phyloP scores from a whole-genome alignment of 2,888 invertebrate genomes.

The Melanotus villosus region DNA sequence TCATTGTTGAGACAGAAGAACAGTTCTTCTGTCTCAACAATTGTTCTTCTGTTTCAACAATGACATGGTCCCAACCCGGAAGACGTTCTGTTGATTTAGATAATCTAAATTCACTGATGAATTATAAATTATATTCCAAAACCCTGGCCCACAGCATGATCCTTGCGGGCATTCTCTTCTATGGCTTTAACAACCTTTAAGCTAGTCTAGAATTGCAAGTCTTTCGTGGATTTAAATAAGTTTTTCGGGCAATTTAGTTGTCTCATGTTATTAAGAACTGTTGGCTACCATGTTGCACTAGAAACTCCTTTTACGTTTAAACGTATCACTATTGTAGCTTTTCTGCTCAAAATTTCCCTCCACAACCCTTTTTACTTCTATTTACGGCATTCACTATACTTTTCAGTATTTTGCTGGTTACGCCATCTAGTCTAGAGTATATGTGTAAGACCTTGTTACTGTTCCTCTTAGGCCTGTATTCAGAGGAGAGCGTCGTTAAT shows the following conservation, averaged over 20 bases:
- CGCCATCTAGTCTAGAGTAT: neutral
- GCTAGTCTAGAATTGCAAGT: neutral
- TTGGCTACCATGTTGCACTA: neutral
- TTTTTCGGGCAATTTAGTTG: neutral
- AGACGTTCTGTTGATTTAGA: too few relatives aligned
- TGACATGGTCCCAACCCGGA: too few relatives aligned
- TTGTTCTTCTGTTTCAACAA: too few relatives aligned
- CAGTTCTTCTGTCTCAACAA: too few relatives aligned
- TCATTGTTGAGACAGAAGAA: too few relatives aligned
- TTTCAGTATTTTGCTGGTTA: neutral
- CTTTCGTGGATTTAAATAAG: neutral
- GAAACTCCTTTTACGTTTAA: neutral
- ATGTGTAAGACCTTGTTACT: too few relatives aligned
- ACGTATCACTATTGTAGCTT: neutral
- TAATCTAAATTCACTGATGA: too few relatives aligned
- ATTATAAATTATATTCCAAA: neutral
- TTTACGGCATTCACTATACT: neutral
- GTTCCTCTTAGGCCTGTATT: too few relatives aligned
- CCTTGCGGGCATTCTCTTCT: neutral
- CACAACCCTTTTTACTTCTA: neutral
- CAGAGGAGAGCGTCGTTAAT: too few relatives aligned
- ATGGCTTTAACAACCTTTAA: too few relatives aligned
- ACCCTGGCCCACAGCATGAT: too few relatives aligned
- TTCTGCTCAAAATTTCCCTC: neutral
- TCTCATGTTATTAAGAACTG: neutral